These are phyloP conservation scores for Drosophila incognita DNA, from an alignment of 2,888 invertebrate species.

Conservation along the genomic window DNA sequence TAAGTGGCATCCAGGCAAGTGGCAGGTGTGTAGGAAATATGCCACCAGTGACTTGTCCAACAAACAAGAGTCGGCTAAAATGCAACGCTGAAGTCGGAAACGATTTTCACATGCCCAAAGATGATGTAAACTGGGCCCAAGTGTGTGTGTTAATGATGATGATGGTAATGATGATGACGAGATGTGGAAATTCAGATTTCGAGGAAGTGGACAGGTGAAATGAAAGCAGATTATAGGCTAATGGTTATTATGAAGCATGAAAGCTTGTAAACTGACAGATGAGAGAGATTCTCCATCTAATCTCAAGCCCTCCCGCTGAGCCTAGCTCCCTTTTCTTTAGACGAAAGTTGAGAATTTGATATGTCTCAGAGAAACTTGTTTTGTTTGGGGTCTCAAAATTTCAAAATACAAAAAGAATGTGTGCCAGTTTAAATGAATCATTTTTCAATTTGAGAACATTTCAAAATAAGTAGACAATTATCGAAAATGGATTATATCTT, in stretches of 20 bases:
- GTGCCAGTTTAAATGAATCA: not conserved
- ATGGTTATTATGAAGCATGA: not conserved
- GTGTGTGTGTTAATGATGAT: constrained; percentile 40
- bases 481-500: not conserved
- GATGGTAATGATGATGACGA: constrained; percentile 25
- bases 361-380: not conserved
- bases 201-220: constrained; percentile 27
- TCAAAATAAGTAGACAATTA: not conserved
- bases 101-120: constrained; percentile 62
- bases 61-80: constrained; percentile 17
- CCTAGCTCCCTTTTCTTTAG: not conserved
- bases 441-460: not conserved
- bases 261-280: constrained; percentile 6
- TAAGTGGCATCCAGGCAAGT: constrained; percentile 15
- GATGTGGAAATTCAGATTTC: constrained; percentile 32
- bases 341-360: not conserved
- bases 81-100: constrained; percentile 67
- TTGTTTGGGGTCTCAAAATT: not conserved
- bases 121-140: constrained; percentile 58
- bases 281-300: not conserved
- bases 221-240: constrained; percentile 20
- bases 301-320: not conserved
- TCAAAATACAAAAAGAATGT: not conserved
- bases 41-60: constrained; percentile 40
- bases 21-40: constrained; percentile 20